Evolutionary conservation across 2,797 vertebrate species (phyloP).

Genomic region (Monodelphis domestica): DNA sequence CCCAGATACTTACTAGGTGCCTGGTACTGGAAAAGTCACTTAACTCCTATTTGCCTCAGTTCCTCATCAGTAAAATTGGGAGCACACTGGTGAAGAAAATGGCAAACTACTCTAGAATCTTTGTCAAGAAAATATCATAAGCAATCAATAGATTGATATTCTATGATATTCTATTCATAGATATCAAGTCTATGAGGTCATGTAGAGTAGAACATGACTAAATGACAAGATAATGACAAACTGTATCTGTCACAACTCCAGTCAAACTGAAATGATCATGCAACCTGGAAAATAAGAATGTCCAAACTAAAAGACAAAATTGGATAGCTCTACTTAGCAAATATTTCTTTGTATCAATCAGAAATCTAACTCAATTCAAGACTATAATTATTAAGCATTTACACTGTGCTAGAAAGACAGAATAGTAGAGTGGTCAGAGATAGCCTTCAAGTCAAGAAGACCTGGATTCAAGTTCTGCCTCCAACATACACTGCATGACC

Average conservation of each 20-base stretch:
- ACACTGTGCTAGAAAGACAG: not conserved
- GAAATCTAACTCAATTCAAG: not conserved
- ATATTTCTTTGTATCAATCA: not conserved
- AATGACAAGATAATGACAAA: no score
- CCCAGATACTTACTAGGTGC: no score
- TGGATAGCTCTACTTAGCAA: not conserved
- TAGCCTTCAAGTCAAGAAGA: not conserved
- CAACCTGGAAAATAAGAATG: not conserved
- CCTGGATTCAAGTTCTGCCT: not conserved
- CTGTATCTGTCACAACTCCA: not conserved
- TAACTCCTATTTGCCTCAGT: no score
- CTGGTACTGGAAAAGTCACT: no score
- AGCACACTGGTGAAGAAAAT: no score
- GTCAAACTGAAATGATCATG: not conserved
- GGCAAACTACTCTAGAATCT: no score
- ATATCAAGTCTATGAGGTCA: no score
- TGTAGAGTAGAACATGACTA: no score
- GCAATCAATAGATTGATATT: no score
- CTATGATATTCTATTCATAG: no score
- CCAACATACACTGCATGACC: not conserved
- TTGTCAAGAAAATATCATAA: no score
- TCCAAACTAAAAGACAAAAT: not conserved
- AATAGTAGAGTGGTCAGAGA: not conserved
- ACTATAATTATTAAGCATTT: not conserved
- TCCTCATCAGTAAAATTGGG: no score